Base-by-base conservation (phyloP, 2,888 invertebrate genomes). In the Lordiphosa andalusiaca region DNA sequence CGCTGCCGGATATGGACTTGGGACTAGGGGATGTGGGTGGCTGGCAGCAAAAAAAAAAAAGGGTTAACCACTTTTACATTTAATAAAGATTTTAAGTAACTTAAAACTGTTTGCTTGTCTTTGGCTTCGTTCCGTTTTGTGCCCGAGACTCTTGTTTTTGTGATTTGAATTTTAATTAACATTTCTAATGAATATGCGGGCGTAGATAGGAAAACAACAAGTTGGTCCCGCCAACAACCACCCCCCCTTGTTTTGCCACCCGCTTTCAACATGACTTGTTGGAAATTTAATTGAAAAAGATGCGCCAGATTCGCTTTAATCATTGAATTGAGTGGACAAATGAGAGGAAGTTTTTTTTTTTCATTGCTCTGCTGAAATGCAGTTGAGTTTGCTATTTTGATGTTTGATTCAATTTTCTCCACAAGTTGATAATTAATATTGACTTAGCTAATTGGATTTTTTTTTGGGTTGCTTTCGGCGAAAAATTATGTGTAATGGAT, bases 61-160 rank as follows among this genome's bases (percentile, higher is more conserved):
- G 82, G 82, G 67, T 78, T 80, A 82, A 80, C 76, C 80, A 70
- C 73, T 73, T 70, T 63, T 64, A 74, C 73, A 83, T 73, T 77
- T 75, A 73, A 73, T 71, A 78, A 80, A 78, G 70, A 76, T 78
- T 81, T 85, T 83, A 84, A 85, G 83, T 83, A 83, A 85, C 74
- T 83, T 84, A 71, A 81, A 81, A 81, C 76, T 67, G 73, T 84
- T 74, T 84, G 76, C 70, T 74, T 85, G 72, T 76, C 67, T 67
- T 63, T 57, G 57, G 50, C 50, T 52, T 54, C 58, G 51, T 53
- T 46, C 47, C 47, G 36, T 44, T 37, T 50, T 54, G 51, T 56
- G 53, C 41, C 38, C 21, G 16, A 30, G n/a, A 38, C 36, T 38
- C 39, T 55, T 61, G 56, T 63, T 66, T 69, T 73, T 67, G 60